These are phyloP conservation scores for Lycodopsis pacificus DNA, from an alignment of 2,797 vertebrate species.

Conservation along the genomic window DNA sequence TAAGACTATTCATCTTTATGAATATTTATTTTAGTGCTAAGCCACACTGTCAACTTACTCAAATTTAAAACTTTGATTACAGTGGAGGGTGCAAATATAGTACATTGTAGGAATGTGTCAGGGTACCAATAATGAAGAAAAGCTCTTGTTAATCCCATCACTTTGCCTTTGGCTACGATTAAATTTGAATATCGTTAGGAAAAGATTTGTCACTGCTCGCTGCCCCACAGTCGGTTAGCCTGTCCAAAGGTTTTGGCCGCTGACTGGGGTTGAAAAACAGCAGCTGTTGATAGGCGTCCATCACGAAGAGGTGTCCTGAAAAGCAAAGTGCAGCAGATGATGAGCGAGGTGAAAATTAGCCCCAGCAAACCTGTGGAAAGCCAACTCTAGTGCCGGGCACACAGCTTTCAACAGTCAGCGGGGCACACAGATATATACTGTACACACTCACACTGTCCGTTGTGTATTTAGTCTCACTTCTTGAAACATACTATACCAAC, in stretches of 20 bases:
- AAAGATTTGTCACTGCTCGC: slow-evolving; percentile 2
- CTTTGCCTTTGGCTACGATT: slow-evolving; percentile 15
- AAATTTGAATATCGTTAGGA: slow-evolving; percentile 7
- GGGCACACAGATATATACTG: slow-evolving; percentile 6
- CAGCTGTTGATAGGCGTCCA: slow-evolving; percentile 67
- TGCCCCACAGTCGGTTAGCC: slow-evolving; percentile 3
- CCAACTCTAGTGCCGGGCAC: neutral
- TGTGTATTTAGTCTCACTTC: slow-evolving; percentile 1
- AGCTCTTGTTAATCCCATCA: neutral
- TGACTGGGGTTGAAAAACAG: slow-evolving; percentile 31
- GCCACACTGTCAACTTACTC: neutral
- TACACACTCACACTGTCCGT: neutral
- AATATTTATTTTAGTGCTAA: neutral
- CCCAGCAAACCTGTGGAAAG: slow-evolving; percentile 29
- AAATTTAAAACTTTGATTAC: neutral
- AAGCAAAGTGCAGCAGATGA: slow-evolving; percentile 46
- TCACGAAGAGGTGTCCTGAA: slow-evolving; percentile 42
- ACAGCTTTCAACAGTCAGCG: slow-evolving; percentile 47
- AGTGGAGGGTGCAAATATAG: neutral
- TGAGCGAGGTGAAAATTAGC: slow-evolving; percentile 59
- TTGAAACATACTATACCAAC: neutral
- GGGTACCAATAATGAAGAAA: slow-evolving; percentile 5
- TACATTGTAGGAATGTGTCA: neutral
- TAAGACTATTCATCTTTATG: neutral
- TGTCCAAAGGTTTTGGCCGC: slow-evolving; percentile 7